These are phyloP conservation scores for Sinocyclocheilus rhinocerous DNA, from an alignment of 2,113 vertebrate genomes.

Conservation along the genomic window DNA sequence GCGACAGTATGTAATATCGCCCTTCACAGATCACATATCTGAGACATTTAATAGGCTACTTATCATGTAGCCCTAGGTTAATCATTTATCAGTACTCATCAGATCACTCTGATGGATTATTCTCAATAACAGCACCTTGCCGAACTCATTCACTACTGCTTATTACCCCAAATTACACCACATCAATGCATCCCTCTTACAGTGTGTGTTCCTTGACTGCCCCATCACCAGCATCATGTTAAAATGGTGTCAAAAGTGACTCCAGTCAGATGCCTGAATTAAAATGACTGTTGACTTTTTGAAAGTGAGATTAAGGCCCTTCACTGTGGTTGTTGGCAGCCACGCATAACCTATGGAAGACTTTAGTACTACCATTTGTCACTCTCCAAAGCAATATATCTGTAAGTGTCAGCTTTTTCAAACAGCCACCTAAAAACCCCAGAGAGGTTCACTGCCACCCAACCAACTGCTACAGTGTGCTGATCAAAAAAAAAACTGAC, in stretches of 20 bases:
- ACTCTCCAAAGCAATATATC: conserved; percentile 81
- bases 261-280: conserved; percentile 75
- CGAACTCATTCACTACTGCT: conserved; percentile 49
- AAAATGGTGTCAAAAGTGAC: conserved; percentile 77
- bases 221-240: conserved; percentile 59
- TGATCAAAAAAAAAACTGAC: neutral
- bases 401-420: conserved; percentile 71
- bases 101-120: conserved; percentile 67
- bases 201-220: conserved; percentile 46
- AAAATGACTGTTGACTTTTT: conserved; percentile 79
- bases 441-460: conserved; percentile 50
- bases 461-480: neutral
- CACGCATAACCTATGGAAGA: conserved; percentile 80
- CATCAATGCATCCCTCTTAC: conserved; percentile 65
- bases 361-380: conserved; percentile 82
- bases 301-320: conserved; percentile 82
- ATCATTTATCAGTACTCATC: conserved; percentile 66
- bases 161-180: conserved; percentile 61
- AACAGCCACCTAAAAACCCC: conserved; percentile 69
- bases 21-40: conserved; percentile 58
- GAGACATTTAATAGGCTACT: conserved; percentile 71
- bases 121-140: conserved; percentile 63
- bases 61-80: conserved; percentile 65
- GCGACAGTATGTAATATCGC: conserved; percentile 58
- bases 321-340: conserved; percentile 83